phyloP scores from a whole-genome alignment of 2,113 vertebrate species.

The Oncorhynchus gorbuscha region DNA sequence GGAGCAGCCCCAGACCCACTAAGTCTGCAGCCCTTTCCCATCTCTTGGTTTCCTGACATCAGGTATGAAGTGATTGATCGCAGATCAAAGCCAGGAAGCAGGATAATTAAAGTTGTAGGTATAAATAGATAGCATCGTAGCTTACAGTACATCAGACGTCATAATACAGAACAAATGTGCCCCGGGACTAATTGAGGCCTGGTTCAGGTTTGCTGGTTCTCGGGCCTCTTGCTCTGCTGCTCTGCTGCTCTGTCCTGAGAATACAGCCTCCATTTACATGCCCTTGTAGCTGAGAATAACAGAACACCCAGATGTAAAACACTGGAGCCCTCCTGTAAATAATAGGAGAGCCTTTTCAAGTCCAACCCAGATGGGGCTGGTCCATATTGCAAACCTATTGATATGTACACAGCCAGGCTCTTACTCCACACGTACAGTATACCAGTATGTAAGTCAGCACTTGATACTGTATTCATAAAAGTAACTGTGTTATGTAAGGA shows the following conservation, averaged over 20 bases:
- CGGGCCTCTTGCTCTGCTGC: background rate
- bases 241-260: conserved; percentile 49
- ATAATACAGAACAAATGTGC: conserved; percentile 60
- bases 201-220: conserved; percentile 40
- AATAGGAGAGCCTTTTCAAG: conserved; percentile 32
- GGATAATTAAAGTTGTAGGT: conserved; percentile 62
- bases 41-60: conserved; percentile 53
- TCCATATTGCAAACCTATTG: background rate
- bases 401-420: background rate
- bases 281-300: conserved; percentile 61
- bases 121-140: conserved; percentile 63
- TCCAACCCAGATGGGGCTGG: conserved; percentile 1
- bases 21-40: conserved; percentile 23
- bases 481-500: too few species aligned
- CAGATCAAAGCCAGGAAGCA: conserved; percentile 69
- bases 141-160: conserved; percentile 39
- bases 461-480: too few species aligned
- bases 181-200: conserved; percentile 36
- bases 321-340: conserved; percentile 26
- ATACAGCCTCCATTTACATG: conserved; percentile 50
- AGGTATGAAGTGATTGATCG: conserved; percentile 69
- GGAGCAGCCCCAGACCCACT: conserved; percentile 39
- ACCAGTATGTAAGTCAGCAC: too few species aligned
- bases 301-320: conserved; percentile 24
- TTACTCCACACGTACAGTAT: background rate